These are phyloP conservation scores for Grammomys surdaster DNA, from an alignment of 2,113 vertebrate genomes.

Conservation along the genomic window DNA sequence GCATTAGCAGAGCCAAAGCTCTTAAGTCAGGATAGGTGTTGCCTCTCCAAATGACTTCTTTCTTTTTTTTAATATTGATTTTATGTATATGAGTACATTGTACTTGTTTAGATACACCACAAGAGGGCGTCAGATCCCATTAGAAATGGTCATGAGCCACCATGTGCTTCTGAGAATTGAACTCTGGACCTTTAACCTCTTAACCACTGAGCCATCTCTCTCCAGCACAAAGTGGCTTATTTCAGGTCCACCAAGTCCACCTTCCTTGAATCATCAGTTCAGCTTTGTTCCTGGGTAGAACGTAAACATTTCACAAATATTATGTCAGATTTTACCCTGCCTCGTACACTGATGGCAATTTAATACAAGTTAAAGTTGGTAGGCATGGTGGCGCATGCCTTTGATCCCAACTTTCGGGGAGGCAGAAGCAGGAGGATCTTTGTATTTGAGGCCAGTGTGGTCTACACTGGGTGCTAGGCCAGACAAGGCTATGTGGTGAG, in stretches of 20 bases:
- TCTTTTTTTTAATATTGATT: no score
- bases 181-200: no score
- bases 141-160: no score
- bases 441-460: background rate
- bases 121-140: no score
- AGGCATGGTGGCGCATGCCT: background rate
- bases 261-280: constrained; percentile 8
- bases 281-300: background rate
- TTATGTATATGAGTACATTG: no score
- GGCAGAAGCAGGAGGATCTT: background rate
- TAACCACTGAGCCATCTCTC: no score
- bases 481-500: background rate
- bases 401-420: background rate
- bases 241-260: background rate
- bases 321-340: constrained; percentile 2
- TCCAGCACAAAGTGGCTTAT: background rate
- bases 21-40: background rate
- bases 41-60: background rate
- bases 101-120: no score
- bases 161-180: no score
- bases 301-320: constrained; percentile 4
- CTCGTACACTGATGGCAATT: background rate
- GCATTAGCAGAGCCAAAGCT: constrained; percentile 2
- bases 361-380: background rate
- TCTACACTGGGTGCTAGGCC: background rate